Evolutionary conservation across 1,140 invertebrate genomes (phyloP).

Genomic region (Drosophila nebulosa): DNA sequence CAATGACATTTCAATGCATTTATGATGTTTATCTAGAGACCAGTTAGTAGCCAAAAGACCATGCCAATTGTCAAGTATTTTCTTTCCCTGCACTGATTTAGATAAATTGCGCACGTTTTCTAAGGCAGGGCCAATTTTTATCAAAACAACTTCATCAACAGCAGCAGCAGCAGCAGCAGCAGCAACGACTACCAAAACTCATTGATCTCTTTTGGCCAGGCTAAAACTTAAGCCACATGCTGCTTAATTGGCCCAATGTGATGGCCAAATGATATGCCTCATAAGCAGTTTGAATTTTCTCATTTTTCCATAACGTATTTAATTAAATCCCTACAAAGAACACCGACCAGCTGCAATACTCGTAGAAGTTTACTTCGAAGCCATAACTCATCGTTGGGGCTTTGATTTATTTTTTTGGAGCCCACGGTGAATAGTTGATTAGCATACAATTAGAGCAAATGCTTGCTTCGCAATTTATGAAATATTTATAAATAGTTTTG

Average conservation of each 20-base stretch:
- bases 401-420: conserved; percentile 51
- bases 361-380: background rate
- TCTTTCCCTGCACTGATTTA: conserved; percentile 70
- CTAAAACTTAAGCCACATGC: conserved; percentile 19
- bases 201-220: conserved; percentile 61
- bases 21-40: conserved; percentile 74
- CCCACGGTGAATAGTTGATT: conserved; percentile 39
- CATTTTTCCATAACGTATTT: background rate
- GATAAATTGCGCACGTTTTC: conserved; percentile 79
- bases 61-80: conserved; percentile 67
- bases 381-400: conserved; percentile 59
- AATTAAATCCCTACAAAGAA: conserved; percentile 65
- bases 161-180: conserved; percentile 20
- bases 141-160: conserved; percentile 55
- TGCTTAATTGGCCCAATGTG: conserved; percentile 63
- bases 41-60: conserved; percentile 22
- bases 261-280: conserved; percentile 42
- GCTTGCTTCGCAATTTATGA: conserved; percentile 55
- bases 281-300: conserved; percentile 36
- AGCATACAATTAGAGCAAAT: conserved; percentile 75
- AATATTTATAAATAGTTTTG: conserved; percentile 46
- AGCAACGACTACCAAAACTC: conserved; percentile 43
- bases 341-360: conserved; percentile 37
- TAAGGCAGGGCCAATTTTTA: conserved; percentile 62
- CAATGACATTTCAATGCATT: conserved; percentile 80